These are phyloP conservation scores for Phaenicophaeus curvirostris DNA, from an alignment of 2,797 vertebrate species.

Conservation along the genomic window DNA sequence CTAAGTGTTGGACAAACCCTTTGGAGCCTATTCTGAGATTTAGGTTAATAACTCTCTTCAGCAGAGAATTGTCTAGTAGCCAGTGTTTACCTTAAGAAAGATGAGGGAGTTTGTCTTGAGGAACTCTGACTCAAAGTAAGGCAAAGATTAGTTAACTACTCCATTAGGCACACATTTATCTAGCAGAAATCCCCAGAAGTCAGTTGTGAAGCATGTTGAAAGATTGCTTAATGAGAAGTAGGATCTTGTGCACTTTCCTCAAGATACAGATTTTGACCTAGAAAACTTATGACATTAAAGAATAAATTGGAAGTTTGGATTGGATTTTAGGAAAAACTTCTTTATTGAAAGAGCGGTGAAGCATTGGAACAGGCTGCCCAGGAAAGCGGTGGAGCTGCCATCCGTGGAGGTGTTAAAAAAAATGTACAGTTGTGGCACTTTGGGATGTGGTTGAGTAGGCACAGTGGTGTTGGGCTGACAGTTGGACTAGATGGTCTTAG, in stretches of 20 bases:
- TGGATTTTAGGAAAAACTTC: too few species aligned
- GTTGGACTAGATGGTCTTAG: too few species aligned
- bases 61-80: neutral
- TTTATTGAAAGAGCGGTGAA: too few species aligned
- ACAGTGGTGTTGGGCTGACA: too few species aligned
- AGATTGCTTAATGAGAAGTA: neutral
- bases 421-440: too few species aligned
- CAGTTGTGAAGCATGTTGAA: neutral
- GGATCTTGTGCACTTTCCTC: neutral
- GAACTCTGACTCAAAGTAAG: neutral
- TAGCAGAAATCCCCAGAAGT: neutral
- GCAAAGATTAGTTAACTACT: neutral
- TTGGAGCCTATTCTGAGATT: neutral
- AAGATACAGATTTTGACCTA: neutral
- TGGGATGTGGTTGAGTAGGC: too few species aligned
- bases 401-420: too few species aligned
- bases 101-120: neutral
- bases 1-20: neutral
- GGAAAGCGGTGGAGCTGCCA: too few species aligned
- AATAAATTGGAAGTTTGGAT: neutral
- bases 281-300: neutral
- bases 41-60: neutral
- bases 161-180: fast-evolving
- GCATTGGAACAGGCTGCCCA: too few species aligned
- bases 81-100: fast-evolving